Evolutionary conservation across 53 echinoderm and acorn worm genomes (phyloP).

Genomic region (Apostichopus leukothele): DNA sequence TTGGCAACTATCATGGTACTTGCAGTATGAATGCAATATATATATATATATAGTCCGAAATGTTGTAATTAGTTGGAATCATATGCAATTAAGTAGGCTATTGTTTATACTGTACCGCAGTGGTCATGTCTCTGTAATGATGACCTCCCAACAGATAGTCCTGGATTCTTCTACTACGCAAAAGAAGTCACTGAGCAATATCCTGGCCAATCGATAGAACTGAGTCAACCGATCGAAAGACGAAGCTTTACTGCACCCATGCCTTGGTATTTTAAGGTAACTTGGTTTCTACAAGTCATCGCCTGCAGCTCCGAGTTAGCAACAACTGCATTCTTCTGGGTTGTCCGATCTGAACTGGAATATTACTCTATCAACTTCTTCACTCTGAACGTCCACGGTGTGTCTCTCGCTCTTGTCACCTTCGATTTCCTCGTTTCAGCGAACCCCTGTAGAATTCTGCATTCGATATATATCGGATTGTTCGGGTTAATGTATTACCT

Average conservation of each 20-base stretch:
- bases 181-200: not conserved
- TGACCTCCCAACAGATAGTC: not conserved
- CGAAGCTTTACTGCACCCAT: not conserved
- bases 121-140: not conserved
- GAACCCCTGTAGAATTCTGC: constrained; percentile 17
- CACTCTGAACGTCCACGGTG: constrained; percentile 22
- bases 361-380: not conserved
- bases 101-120: too few species aligned
- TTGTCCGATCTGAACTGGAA: not conserved
- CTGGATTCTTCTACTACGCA: constrained; percentile 19
- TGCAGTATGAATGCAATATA: too few species aligned
- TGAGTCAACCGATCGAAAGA: not conserved
- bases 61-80: too few species aligned
- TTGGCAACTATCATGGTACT: too few species aligned
- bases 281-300: constrained; percentile 24
- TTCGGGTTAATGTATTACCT: constrained; percentile 5
- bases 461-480: constrained; percentile 5
- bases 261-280: constrained; percentile 31
- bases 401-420: not conserved
- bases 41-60: too few species aligned
- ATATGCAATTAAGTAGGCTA: too few species aligned
- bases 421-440: constrained; percentile 16
- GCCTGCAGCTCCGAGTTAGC: constrained; percentile 25
- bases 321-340: constrained; percentile 8
- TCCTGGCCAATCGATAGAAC: not conserved